These are phyloP conservation scores for Pachypanchax playfairii DNA, from an alignment of 2,113 vertebrate species.

Conservation along the genomic window DNA sequence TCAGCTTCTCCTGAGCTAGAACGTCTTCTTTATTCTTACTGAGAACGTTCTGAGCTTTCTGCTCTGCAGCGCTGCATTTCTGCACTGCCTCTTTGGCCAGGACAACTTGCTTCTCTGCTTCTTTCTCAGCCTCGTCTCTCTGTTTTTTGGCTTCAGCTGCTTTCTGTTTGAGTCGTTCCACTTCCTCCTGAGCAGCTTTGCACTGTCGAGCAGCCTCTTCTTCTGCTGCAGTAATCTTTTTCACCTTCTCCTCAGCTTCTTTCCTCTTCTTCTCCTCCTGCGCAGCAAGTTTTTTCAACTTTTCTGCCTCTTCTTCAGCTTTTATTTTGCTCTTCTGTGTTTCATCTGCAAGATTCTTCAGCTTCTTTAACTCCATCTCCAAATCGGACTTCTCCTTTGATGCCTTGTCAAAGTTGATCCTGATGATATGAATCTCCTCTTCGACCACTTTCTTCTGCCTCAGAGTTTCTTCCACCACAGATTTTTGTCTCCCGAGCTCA, in stretches of 20 bases:
- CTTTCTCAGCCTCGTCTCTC: constrained; percentile 86
- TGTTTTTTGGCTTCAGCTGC: constrained; percentile 87
- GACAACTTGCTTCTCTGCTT: constrained; percentile 87
- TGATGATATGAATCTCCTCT: constrained; percentile 91
- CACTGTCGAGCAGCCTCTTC: constrained; percentile 90
- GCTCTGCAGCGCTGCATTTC: constrained; percentile 86
- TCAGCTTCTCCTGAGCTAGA: constrained; percentile 86
- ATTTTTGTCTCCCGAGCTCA: constrained; percentile 89
- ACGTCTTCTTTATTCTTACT: constrained; percentile 89
- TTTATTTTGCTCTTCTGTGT: constrained; percentile 87
- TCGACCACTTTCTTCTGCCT: constrained; percentile 90
- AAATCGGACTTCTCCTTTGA: constrained; percentile 87
- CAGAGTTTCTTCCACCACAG: constrained; percentile 89
- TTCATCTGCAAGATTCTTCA: constrained; percentile 86
- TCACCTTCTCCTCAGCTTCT: constrained; percentile 91
- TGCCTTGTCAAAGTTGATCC: constrained; percentile 88
- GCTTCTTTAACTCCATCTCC: constrained; percentile 88
- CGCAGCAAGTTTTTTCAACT: constrained; percentile 84
- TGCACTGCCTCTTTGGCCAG: constrained; percentile 89
- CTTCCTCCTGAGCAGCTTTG: constrained; percentile 88
- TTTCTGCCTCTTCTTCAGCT: constrained; percentile 87
- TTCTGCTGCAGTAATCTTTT: constrained; percentile 86
- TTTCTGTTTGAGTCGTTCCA: constrained; percentile 86
- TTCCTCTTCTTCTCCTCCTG: constrained; percentile 88
- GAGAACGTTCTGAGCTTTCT: constrained; percentile 85